phyloP scores from a whole-genome alignment of 2,888 invertebrate genomes.

The Dicroscelio sp. region DNA sequence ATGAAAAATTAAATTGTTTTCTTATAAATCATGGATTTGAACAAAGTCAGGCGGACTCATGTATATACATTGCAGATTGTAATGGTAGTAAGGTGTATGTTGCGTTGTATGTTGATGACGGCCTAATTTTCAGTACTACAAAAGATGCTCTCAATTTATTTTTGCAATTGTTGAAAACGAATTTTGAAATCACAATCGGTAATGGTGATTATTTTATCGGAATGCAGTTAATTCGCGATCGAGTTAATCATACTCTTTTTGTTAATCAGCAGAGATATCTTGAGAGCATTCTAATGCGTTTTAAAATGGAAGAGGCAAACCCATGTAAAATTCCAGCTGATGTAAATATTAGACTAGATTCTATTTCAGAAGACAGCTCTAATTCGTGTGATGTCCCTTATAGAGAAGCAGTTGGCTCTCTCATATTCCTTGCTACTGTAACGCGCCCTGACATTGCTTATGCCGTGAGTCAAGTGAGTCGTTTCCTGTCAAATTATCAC shows the following conservation, averaged over 20 bases:
- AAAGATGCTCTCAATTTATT: not conserved
- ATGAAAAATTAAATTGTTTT: slow-evolving; percentile 85
- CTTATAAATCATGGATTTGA: slow-evolving; percentile 83
- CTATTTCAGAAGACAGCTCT: not conserved
- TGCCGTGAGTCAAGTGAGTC: slow-evolving; percentile 37
- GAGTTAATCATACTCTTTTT: slow-evolving; percentile 54
- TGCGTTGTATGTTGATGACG: slow-evolving; percentile 88
- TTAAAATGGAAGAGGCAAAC: slow-evolving; percentile 66
- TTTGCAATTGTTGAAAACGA: not conserved
- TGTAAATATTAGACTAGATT: slow-evolving; percentile 47
- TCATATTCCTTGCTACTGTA: slow-evolving; percentile 72
- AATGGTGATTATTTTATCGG: slow-evolving; percentile 49
- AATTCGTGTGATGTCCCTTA: not conserved
- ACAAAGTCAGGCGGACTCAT: slow-evolving; percentile 87
- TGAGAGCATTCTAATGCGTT: slow-evolving; percentile 61
- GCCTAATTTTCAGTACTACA: slow-evolving; percentile 67
- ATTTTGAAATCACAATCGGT: slow-evolving; percentile 47
- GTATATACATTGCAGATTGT: slow-evolving; percentile 83
- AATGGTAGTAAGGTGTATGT: slow-evolving; percentile 80
- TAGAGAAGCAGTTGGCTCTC: not conserved
- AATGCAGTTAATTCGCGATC: slow-evolving; percentile 30
- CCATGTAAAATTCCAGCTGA: not conserved
- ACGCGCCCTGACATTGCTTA: slow-evolving; percentile 67
- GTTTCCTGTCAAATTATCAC: slow-evolving; percentile 28
- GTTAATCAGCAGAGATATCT: slow-evolving; percentile 71